phyloP scores from a whole-genome alignment of 2,797 vertebrate species.

The Intellagama lesueurii region DNA sequence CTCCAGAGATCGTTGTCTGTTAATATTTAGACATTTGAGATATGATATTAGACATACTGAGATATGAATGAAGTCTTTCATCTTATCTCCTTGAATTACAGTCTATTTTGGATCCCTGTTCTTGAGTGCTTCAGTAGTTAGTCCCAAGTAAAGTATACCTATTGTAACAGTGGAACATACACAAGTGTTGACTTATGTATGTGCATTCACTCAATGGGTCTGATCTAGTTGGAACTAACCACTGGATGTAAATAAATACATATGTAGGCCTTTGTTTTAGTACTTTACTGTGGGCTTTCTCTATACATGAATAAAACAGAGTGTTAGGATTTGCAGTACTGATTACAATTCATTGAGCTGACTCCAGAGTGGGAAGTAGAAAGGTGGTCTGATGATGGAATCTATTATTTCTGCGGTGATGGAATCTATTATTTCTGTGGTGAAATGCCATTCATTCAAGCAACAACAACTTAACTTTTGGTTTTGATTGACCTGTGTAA shows the following conservation, averaged over 20 bases:
- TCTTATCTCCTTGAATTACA: neutral
- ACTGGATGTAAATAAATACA: too few species aligned
- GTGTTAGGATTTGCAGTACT: neutral
- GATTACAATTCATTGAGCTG: neutral
- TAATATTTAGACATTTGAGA: neutral
- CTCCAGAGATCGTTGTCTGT: neutral
- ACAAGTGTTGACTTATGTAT: too few species aligned
- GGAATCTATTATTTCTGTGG: neutral
- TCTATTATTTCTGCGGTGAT: neutral
- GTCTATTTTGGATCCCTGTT: neutral
- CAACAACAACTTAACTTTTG: neutral
- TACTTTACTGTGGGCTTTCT: neutral
- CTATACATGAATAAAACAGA: neutral
- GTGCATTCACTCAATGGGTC: too few species aligned
- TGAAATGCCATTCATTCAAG: neutral
- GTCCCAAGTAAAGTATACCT: too few species aligned
- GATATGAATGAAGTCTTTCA: neutral
- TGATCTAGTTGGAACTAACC: too few species aligned
- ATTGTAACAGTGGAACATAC: too few species aligned
- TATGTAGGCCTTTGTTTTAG: neutral
- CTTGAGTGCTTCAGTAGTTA: too few species aligned
- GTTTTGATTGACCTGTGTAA: neutral
- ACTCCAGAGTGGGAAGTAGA: neutral
- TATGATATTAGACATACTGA: neutral
- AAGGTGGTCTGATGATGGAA: neutral